Evolutionary conservation across 1,140 invertebrate species (phyloP), one percentile per base, ranked within the genome.

Genomic region (Orius insidiosus): DNA sequence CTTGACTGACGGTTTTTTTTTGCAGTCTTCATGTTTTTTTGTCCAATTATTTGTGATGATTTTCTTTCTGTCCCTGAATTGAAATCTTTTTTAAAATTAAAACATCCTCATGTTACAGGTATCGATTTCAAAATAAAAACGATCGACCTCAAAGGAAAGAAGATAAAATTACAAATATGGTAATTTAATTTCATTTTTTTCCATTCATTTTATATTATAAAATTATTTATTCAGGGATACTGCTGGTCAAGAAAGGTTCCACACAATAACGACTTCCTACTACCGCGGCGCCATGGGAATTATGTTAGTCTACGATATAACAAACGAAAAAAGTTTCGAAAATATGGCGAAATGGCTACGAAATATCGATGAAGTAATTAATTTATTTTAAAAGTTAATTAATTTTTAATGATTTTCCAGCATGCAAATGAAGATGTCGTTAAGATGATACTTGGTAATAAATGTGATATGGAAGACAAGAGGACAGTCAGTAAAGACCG

Each of bases 401-500:
- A 11, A 36, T 15, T 11, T 5, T n/a, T 36, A 15, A 36, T 36
- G 3, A 15, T 15, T 36, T 36, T 36, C 33, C 57, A 93, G 85
- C 93, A 98, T 73, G 95, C 94, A 14, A 97, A 93, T 71, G 94
- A 97, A 69, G 93, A 98, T 74, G 95, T 98, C 44, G 94, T 97
- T 59, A 98, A 97, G 66, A 98, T 98, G 94, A 92, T 99, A 57
- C 69, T 99, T 55, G 95, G 95, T 44, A 99, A 98, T 65, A 99
- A 99, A 72, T 96, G 92, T 78, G 95, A 99, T 72, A 93, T 98
- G 84, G 85, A 93, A 60, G 89, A 93, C 58, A 94, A 90, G 67
- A 74, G 95, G 67, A 81, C 89, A 58, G 90, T 99, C 49, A 80
- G 74, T 54, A 86, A 77, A 63, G 85, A 90, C 56, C 70, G 77